Conservation (phyloP, 2,113 vertebrate species). For the Bubalus kerabau region DNA sequence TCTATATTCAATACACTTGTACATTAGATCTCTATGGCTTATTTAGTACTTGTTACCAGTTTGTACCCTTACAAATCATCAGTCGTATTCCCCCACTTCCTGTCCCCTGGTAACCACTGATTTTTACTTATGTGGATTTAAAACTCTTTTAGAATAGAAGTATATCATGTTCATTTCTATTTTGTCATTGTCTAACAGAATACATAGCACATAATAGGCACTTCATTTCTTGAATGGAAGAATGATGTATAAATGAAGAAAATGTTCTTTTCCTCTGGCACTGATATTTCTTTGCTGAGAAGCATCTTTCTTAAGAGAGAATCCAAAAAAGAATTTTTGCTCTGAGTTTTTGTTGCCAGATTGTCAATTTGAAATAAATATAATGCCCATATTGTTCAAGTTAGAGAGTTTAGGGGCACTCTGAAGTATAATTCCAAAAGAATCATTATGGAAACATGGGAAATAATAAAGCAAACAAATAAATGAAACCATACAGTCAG, state of each 20-base stretch:
- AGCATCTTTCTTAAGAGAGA: background rate
- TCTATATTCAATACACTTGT: background rate
- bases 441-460: background rate
- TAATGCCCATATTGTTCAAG: background rate
- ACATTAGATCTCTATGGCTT: background rate
- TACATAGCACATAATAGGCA: background rate
- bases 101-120: background rate
- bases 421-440: background rate
- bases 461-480: background rate
- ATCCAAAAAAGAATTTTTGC: background rate
- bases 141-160: background rate
- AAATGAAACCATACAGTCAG: background rate
- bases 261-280: background rate
- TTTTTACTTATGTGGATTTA: background rate
- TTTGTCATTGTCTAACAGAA: background rate
- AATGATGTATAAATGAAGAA: background rate
- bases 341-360: background rate
- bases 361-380: background rate
- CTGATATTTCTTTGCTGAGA: background rate
- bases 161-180: background rate
- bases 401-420: background rate
- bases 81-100: background rate
- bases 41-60: background rate
- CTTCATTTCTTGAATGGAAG: background rate
- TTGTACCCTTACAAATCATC: background rate